These are phyloP conservation scores for Pelvicachromis taeniatus DNA, from an alignment of 2,113 vertebrate genomes.

Conservation along the genomic window DNA sequence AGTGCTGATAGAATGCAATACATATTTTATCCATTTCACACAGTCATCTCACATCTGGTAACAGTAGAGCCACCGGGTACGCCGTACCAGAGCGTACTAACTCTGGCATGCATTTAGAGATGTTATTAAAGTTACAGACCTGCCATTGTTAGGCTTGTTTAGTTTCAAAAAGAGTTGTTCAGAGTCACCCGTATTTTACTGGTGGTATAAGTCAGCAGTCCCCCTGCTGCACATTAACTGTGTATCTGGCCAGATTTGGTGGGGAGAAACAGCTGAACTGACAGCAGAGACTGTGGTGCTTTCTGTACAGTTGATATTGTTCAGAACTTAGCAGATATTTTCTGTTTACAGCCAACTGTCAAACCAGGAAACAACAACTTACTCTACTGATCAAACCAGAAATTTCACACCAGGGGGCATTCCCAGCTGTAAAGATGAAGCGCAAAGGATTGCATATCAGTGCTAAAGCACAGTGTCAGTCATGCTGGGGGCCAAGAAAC, in stretches of 20 bases:
- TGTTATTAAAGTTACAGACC: neutral
- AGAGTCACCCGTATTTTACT: neutral
- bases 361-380: neutral
- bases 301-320: conserved; percentile 3
- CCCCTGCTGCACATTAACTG: conserved; percentile 14
- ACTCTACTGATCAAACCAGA: neutral
- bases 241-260: neutral
- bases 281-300: neutral
- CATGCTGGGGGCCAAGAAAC: neutral
- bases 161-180: neutral
- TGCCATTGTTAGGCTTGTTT: neutral
- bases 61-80: neutral
- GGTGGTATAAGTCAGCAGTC: neutral
- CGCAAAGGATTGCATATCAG: neutral
- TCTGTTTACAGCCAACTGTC: neutral
- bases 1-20: neutral
- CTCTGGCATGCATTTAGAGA: neutral
- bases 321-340: neutral
- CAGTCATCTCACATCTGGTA: neutral
- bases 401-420: neutral
- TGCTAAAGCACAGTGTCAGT: neutral
- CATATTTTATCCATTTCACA: neutral
- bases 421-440: neutral
- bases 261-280: neutral
- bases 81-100: neutral